Evolutionary conservation across 2,797 vertebrate species (phyloP).

Genomic region (Lacerta viridis): DNA sequence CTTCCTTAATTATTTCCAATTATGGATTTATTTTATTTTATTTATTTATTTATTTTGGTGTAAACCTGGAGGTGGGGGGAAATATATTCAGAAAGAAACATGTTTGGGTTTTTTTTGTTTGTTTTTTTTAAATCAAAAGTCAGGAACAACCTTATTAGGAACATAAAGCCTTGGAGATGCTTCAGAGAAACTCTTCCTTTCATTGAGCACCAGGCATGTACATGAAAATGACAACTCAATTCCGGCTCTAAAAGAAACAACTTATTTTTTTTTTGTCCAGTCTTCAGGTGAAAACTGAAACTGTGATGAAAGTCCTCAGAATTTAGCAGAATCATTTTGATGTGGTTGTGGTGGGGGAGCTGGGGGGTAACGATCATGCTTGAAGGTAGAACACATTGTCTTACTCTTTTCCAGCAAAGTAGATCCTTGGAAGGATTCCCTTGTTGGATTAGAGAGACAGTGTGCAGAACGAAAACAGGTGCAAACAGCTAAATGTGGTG

Average conservation of each 20-base stretch:
- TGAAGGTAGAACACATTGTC: background rate
- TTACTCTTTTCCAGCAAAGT: constrained; percentile 8
- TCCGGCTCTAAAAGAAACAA: constrained; percentile 29
- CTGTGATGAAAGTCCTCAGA: constrained; percentile 6
- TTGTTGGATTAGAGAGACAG: no score
- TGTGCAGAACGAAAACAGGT: no score
- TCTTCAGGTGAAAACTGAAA: constrained; percentile 41
- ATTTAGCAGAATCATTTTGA: constrained; percentile 8
- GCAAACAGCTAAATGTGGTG: background rate
- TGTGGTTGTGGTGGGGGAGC: no score
- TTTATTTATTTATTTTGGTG: no score
- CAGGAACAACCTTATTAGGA: background rate
- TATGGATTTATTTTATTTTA: constrained; percentile 11
- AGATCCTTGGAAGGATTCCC: background rate
- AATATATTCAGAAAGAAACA: background rate
- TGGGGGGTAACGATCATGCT: background rate
- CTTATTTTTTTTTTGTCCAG: constrained; percentile 39
- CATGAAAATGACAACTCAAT: constrained; percentile 23
- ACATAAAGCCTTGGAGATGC: constrained; percentile 40
- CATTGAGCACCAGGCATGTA: constrained; percentile 33
- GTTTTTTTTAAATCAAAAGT: constrained; percentile 34
- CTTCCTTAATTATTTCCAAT: background rate
- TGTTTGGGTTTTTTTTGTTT: background rate
- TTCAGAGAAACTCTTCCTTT: constrained; percentile 24
- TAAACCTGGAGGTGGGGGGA: background rate